These are phyloP conservation scores for Helicoverpa armigera DNA, from an alignment of 1,140 invertebrate species.

Conservation along the genomic window DNA sequence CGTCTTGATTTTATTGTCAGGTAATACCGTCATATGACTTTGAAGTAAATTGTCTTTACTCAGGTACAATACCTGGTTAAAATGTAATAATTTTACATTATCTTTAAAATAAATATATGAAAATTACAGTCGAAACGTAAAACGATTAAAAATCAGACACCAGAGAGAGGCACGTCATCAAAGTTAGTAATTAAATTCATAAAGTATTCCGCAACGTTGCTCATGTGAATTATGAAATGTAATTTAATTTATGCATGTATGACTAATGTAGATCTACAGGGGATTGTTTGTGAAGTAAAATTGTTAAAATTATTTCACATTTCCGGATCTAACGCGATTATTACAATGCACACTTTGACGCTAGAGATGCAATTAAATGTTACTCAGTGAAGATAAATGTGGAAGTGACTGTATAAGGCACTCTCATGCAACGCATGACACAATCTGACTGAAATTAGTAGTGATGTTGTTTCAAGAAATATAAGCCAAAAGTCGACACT, in stretches of 20 bases:
- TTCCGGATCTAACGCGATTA: conserved; percentile 11
- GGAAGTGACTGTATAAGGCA: no score
- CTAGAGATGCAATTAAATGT: conserved; percentile 22
- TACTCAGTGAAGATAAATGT: no score
- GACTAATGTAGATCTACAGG: conserved; percentile 34
- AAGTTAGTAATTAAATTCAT: conserved; percentile 45
- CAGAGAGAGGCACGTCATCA: conserved; percentile 34
- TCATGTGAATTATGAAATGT: conserved; percentile 46
- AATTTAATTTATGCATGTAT: conserved; percentile 41
- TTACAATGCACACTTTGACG: conserved; percentile 6
- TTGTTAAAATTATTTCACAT: conserved; percentile 27
- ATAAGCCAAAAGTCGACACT: no score
- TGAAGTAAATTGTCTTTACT: conserved; percentile 20
- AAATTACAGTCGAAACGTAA: conserved; percentile 22
- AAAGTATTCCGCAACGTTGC: conserved; percentile 42
- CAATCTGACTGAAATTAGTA: no score
- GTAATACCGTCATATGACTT: conserved; percentile 4
- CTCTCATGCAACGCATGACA: no score
- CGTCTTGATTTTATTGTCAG: conserved; percentile 25
- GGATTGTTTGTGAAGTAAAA: conserved; percentile 28
- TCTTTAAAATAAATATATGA: background rate
- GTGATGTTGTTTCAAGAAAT: no score
- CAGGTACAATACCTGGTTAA: background rate
- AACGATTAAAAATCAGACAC: conserved; percentile 41
- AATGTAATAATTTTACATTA: background rate